Evolutionary conservation across 2,888 invertebrate species (phyloP).

Genomic region (Bimastos eiseni): DNA sequence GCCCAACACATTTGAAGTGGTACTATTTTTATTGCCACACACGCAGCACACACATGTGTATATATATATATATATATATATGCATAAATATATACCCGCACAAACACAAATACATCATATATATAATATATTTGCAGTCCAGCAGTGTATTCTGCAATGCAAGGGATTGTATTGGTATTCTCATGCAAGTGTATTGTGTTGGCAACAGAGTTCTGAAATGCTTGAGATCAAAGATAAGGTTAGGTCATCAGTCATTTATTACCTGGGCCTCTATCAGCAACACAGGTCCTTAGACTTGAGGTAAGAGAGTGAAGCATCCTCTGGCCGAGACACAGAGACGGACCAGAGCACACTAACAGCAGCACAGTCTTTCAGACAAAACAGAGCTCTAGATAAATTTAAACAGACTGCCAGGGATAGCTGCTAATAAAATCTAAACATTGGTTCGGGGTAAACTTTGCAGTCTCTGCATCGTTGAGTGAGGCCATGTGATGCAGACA

Average conservation of each 20-base stretch:
- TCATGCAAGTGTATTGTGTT: not conserved
- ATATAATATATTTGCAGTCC: not conserved
- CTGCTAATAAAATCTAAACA: not conserved
- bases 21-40: no score
- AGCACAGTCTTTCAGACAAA: not conserved
- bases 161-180: not conserved
- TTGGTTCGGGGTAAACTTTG: not conserved
- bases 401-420: not conserved
- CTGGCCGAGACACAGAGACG: not conserved
- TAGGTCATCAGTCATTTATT: not conserved
- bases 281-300: not conserved
- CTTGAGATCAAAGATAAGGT: constrained; percentile 6
- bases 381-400: not conserved
- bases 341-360: not conserved
- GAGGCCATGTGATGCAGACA: not conserved
- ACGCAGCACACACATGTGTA: not conserved
- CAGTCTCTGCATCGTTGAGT: not conserved
- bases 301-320: not conserved
- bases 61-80: no score
- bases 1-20: not conserved
- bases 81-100: no score
- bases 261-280: constrained; percentile 5
- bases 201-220: not conserved
- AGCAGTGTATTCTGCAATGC: not conserved
- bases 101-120: not conserved